Evolutionary conservation across 2,888 invertebrate species (phyloP).

Genomic region (Dione juno): DNA sequence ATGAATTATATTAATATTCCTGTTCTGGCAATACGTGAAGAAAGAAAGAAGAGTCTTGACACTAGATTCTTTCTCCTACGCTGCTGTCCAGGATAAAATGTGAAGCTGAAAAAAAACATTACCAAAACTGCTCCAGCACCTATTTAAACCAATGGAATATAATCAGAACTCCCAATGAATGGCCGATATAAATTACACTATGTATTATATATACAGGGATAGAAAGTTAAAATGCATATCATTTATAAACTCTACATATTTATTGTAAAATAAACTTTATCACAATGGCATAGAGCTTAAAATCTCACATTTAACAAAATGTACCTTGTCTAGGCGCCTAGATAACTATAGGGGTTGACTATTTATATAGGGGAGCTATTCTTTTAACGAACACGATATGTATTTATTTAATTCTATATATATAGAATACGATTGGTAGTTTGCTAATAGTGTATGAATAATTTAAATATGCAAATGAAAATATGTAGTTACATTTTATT

Average conservation of each 20-base stretch:
- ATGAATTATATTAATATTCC: no score
- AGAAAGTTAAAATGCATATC: not conserved
- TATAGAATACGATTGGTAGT: slow-evolving; percentile 42
- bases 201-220: not conserved
- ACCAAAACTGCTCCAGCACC: no score
- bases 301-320: not conserved
- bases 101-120: no score
- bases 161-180: no score
- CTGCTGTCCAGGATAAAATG: no score
- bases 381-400: slow-evolving; percentile 32
- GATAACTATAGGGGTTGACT: slow-evolving; percentile 49
- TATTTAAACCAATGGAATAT: no score
- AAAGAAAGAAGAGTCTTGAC: no score
- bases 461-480: slow-evolving; percentile 19
- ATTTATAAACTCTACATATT: not conserved
- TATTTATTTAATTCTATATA: slow-evolving; percentile 40
- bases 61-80: no score
- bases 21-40: no score
- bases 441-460: slow-evolving; percentile 8
- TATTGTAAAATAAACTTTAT: slow-evolving; percentile 22
- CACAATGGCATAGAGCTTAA: not conserved
- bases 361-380: slow-evolving; percentile 47
- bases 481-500: slow-evolving; percentile 18
- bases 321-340: slow-evolving; percentile 64
- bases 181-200: no score